phyloP scores from a whole-genome alignment of 2,888 invertebrate species.

The Herminia tarsipennalis region DNA sequence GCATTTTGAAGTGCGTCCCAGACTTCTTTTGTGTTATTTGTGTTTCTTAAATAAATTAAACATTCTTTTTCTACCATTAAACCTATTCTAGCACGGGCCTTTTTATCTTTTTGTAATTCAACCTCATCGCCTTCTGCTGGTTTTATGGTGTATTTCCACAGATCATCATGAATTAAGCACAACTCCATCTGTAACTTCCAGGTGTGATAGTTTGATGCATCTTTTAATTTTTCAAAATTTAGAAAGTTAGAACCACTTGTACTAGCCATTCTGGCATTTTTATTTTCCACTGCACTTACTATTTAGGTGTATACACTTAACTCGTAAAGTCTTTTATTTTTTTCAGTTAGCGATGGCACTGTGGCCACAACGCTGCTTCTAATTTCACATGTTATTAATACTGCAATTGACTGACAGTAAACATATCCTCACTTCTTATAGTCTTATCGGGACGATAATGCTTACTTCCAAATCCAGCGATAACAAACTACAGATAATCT shows the following conservation, averaged over 20 bases:
- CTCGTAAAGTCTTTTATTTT: too few relatives aligned
- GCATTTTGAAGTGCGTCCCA: neutral
- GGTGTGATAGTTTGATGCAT: neutral
- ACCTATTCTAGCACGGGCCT: neutral
- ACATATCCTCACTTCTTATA: too few relatives aligned
- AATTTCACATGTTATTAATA: too few relatives aligned
- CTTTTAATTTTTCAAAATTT: conserved; percentile 1
- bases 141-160: conserved; percentile 3
- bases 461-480: too few relatives aligned
- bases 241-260: neutral
- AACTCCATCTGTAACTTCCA: conserved; percentile 7
- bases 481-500: too few relatives aligned
- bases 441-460: too few relatives aligned
- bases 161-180: neutral
- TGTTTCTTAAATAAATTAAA: neutral
- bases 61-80: conserved; percentile 8
- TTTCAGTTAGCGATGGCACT: too few relatives aligned
- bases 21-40: neutral
- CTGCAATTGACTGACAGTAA: too few relatives aligned
- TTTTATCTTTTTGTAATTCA: neutral
- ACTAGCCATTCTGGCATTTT: neutral
- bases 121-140: neutral
- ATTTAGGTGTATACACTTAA: too few relatives aligned
- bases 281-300: too few relatives aligned
- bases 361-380: too few relatives aligned